Base-by-base conservation (phyloP, 2,113 vertebrate species). In the Perccottus glenii region DNA sequence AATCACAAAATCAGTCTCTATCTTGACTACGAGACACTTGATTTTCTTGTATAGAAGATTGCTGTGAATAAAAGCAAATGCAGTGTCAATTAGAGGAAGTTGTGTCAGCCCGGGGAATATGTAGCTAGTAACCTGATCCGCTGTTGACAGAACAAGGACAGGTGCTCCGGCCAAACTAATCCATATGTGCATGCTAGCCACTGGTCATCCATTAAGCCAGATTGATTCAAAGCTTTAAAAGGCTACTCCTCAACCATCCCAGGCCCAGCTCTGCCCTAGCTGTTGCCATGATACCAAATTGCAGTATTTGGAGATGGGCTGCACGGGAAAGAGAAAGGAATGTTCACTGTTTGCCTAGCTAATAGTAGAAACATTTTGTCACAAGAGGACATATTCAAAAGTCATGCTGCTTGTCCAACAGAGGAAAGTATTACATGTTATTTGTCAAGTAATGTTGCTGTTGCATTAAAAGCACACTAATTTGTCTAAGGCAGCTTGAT, bases 81-180 rank as follows among this genome's bases (percentile, higher is more conserved):
- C 49, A 32, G 72, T 83, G 84, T 88, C 82, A 84, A 67, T 87
- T 82, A 85, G 81, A 90, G 87, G 87, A 91, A 85, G 85, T 70
- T 49, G 75, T 81, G 82, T 80, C 55, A 60, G 65, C 77, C 73
- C 81, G 76, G 87, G 87, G 72, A 79, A 50, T 52, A 58, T 70
- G 76, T 60, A 61, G 81, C 76, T 78, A 74, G 90, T 90, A 92
- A 92, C 86, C 85, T 82, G 92, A 93, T 90, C 88, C 76, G 73
- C 71, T 92, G 90, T 91, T 93, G 91, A 92, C 91, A 92, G 86
- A 91, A 64, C 77, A 80, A 85, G 90, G 80, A 90, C 91, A 92
- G 92, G 87, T 93, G 91, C 83, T 90, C 71, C 79, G 65, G 87
- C 78, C 83, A 87, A 90, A 85, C 77, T 89, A 90, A 92, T 91